A percentile compares a stretch with the other conserved stretches of the same genome.
These are phyloP conservation scores for Scaptomyza cyrtandrae DNA, from an alignment of 2,888 invertebrate genomes.

Conservation along the genomic window DNA sequence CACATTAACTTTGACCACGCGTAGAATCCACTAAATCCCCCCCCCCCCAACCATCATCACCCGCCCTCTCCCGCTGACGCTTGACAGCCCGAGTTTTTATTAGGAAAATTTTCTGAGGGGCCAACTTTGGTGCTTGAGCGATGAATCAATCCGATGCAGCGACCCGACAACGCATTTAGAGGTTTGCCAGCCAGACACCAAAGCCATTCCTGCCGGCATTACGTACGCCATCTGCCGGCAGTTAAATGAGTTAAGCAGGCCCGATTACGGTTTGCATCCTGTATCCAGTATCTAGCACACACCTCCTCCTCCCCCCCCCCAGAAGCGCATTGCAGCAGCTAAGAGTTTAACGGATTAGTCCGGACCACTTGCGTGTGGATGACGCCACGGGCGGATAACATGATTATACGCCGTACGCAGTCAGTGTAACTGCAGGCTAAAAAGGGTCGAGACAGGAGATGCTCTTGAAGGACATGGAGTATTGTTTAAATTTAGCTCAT, in stretches of 20 bases:
- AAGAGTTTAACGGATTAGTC: slow-evolving; percentile 33
- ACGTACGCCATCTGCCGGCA: slow-evolving; percentile 46
- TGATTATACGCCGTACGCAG: slow-evolving; percentile 1
- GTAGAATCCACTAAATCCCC: slow-evolving; percentile 13
- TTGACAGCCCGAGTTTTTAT: slow-evolving; percentile 16
- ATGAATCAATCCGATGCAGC: slow-evolving; percentile 44
- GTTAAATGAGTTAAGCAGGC: slow-evolving; percentile 47
- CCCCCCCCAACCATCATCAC: too few relatives aligned
- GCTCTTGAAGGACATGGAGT: neutral
- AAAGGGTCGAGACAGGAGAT: neutral
- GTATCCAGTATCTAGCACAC: neutral
- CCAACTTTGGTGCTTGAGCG: slow-evolving; percentile 15
- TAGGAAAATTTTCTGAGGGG: slow-evolving; percentile 10
- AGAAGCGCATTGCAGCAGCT: slow-evolving; percentile 1
- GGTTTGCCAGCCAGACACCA: slow-evolving; percentile 20
- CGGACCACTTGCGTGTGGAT: slow-evolving; percentile 14
- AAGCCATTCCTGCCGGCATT: slow-evolving; percentile 36
- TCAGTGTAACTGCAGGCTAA: neutral
- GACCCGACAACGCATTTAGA: slow-evolving; percentile 18
- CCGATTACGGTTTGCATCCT: slow-evolving; percentile 22
- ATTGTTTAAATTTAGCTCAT: neutral
- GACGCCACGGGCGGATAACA: slow-evolving; percentile 1
- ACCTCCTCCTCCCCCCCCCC: neutral
- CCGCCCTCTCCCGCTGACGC: neutral
- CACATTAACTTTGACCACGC: slow-evolving; percentile 42